phyloP scores from a whole-genome alignment of 2,113 vertebrate species.

The Carlito syrichta region DNA sequence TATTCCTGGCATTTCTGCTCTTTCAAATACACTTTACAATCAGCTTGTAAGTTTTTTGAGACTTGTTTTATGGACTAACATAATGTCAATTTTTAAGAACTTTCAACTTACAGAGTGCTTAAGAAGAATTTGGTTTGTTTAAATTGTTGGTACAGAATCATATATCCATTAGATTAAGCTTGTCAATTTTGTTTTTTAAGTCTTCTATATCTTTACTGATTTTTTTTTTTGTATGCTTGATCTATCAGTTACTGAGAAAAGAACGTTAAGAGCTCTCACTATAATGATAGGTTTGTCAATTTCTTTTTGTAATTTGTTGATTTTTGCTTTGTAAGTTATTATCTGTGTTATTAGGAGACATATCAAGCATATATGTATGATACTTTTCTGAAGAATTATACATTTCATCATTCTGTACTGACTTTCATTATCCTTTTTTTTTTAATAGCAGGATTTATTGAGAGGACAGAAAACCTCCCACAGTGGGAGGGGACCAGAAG shows the following conservation, averaged over 20 bases:
- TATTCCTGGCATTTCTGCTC: not conserved
- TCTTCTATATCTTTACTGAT: not conserved
- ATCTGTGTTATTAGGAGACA: conserved; percentile 12
- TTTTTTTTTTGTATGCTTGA: conserved; percentile 1
- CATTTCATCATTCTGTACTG: not conserved
- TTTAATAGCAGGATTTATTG: no score
- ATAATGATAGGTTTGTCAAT: conserved; percentile 44
- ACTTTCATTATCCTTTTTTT: conserved; percentile 5
- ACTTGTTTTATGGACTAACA: not conserved
- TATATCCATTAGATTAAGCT: not conserved
- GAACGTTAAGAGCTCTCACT: conserved; percentile 35
- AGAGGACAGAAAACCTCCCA: no score
- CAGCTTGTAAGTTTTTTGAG: not conserved
- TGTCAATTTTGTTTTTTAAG: conserved; percentile 46
- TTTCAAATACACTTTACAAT: not conserved
- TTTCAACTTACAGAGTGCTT: conserved; percentile 7
- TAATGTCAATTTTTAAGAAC: conserved; percentile 8
- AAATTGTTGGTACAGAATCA: not conserved
- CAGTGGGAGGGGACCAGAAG: no score
- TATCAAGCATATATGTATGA: conserved; percentile 43
- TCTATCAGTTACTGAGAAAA: conserved; percentile 23
- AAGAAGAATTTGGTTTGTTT: not conserved
- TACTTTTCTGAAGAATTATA: conserved; percentile 36
- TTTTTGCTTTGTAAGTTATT: conserved; percentile 19
- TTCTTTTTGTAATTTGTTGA: conserved; percentile 6